Evolutionary conservation across 2,888 invertebrate species (phyloP).

Genomic region (Oligia fasciuncula): DNA sequence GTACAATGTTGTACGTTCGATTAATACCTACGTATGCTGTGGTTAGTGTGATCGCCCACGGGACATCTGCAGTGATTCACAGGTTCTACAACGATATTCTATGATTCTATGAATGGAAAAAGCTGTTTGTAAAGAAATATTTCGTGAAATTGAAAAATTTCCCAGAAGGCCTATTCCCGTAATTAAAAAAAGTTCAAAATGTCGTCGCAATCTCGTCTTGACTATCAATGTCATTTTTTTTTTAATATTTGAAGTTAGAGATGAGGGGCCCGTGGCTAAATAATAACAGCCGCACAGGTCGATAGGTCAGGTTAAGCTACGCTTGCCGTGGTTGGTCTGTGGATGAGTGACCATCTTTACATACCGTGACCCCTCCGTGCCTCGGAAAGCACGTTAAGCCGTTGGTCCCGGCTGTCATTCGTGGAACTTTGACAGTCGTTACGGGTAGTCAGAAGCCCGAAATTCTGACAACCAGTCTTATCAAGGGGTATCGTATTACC

Average conservation of each 20-base stretch:
- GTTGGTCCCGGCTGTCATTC: too few relatives aligned
- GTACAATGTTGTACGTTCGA: conserved; percentile 53
- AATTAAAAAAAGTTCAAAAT: not conserved
- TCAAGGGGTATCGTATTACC: too few relatives aligned
- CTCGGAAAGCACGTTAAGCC: too few relatives aligned
- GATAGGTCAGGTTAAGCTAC: too few relatives aligned
- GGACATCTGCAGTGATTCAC: not conserved
- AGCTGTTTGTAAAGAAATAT: not conserved
- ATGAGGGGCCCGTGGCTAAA: too few relatives aligned
- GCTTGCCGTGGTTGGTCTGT: too few relatives aligned
- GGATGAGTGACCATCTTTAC: too few relatives aligned
- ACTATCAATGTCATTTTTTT: accelerated
- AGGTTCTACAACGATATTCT: not conserved
- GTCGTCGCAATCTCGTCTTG: not conserved
- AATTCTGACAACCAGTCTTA: too few relatives aligned
- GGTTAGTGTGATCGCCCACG: conserved; percentile 30
- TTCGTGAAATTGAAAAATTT: not conserved
- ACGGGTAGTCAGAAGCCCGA: too few relatives aligned
- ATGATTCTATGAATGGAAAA: not conserved
- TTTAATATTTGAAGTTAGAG: not conserved
- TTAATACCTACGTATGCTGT: conserved; percentile 34
- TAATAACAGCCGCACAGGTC: too few relatives aligned
- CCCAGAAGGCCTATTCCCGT: not conserved
- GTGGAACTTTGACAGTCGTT: too few relatives aligned
- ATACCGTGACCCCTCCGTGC: too few relatives aligned